phyloP scores from a whole-genome alignment of 2,113 vertebrate species.

The Sander lucioperca region DNA sequence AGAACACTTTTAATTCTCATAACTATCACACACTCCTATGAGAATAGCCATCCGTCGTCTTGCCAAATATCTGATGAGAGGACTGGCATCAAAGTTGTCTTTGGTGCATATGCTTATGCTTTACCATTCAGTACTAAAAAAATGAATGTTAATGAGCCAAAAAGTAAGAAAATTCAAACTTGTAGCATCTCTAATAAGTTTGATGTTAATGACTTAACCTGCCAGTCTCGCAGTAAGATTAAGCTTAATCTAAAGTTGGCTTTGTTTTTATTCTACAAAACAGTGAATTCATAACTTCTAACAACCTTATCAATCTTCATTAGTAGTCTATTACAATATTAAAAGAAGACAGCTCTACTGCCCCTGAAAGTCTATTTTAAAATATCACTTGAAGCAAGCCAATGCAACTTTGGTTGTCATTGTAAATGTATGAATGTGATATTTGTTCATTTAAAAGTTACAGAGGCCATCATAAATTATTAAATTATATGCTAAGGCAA shows the following conservation, averaged over 20 bases:
- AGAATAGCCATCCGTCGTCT: slow-evolving; percentile 36
- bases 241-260: neutral
- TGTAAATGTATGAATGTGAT: neutral
- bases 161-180: neutral
- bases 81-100: slow-evolving; percentile 43
- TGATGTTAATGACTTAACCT: neutral
- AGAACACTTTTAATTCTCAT: slow-evolving; percentile 23
- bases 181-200: neutral
- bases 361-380: neutral
- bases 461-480: too few relatives aligned
- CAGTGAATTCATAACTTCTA: too few relatives aligned
- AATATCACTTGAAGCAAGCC: neutral
- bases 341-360: neutral
- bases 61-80: slow-evolving; percentile 45
- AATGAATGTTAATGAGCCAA: neutral
- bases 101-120: neutral
- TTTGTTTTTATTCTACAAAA: too few relatives aligned
- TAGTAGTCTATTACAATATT: neutral
- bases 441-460: neutral
- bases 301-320: neutral
- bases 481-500: neutral
- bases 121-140: neutral
- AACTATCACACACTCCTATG: slow-evolving; percentile 11
- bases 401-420: neutral
- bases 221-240: neutral